Base-by-base conservation (phyloP, 2,888 invertebrate species). In the Meiosimyza decipiens region DNA sequence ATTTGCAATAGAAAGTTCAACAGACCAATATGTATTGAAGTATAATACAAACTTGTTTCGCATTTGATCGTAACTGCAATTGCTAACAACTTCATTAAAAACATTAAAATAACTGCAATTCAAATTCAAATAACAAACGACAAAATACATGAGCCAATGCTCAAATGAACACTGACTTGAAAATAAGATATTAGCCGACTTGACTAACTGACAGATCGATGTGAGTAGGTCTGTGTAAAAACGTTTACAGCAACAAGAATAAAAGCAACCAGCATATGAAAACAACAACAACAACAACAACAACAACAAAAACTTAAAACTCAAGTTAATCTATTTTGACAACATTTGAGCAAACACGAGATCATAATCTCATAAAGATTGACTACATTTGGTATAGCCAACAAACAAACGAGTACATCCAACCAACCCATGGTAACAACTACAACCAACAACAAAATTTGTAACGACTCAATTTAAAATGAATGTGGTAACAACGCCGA, bases 301-400 rank as follows among this genome's bases (percentile, higher is more conserved):
- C 22, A 47, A 68, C 49, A 51, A 28, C 22, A 47, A 68, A 22
- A 51, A 28, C 1, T n/a, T 51, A 64, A 50, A 47, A 60, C 51
- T 51, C 52, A 60, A 60, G 18, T 62, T 69, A 69, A 69, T 69
- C 69, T 69, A 69, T 69, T 69, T 69, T 69, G 69, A 69, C 69
- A 69, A 69, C 69, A 69, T 69, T 69, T 40, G 40, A 69, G 69
- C 69, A 69, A 69, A 62, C 69, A 62, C 69, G 51, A 69, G 69
- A 69, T 69, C 60, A 69, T 69, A 69, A 69, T 69, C 69, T 60
- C 28, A 18, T 13, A 47, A 62, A 60, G 69, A 69, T 69, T 59
- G 68, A 59, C 69, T 69, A 47, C 51, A 69, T 62, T 69, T 33
- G 69, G 69, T 18, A 16, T 50, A 22, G 50, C 22, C 9, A 33